A percentile compares a stretch with the other conserved stretches of the same genome.
These are phyloP conservation scores for Dicaeum eximium DNA, from an alignment of 2,113 vertebrate species.

Conservation along the genomic window DNA sequence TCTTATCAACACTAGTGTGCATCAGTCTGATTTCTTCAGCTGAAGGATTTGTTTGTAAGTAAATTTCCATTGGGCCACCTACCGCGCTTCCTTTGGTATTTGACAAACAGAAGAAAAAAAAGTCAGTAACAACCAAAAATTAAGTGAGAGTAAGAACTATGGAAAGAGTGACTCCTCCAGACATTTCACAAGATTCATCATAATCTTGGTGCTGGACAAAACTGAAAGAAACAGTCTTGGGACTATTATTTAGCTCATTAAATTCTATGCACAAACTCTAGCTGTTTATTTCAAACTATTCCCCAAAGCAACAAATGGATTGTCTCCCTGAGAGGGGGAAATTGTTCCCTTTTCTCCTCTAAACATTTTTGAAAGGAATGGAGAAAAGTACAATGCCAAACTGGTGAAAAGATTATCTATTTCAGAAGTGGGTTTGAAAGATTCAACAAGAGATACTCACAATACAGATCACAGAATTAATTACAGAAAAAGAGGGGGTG, in stretches of 20 bases:
- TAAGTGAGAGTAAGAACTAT: not conserved
- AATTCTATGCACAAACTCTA: not conserved
- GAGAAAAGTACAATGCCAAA: not conserved
- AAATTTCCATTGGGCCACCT: not conserved
- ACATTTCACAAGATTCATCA: constrained; percentile 19
- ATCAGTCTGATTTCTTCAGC: not conserved
- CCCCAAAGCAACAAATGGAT: not conserved
- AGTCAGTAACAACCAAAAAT: constrained; percentile 3
- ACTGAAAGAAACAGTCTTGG: not conserved
- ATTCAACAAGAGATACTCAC: not conserved
- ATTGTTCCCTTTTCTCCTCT: not conserved
- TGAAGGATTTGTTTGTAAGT: not conserved
- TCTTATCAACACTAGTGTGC: not conserved
- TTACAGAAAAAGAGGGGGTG: not conserved
- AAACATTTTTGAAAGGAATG: not conserved
- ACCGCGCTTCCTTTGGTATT: not conserved
- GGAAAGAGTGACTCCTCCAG: not conserved
- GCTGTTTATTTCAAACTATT: constrained; percentile 6
- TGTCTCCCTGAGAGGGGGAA: not conserved
- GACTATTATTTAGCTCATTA: not conserved
- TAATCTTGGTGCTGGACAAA: not conserved
- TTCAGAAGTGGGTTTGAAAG: constrained; percentile 4
- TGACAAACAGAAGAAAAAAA: not conserved
- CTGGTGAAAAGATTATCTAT: not conserved
- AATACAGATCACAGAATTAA: constrained; percentile 4